phyloP scores from a whole-genome alignment of 2,797 vertebrate genomes.

The Sebastiscus albofasciatus region DNA sequence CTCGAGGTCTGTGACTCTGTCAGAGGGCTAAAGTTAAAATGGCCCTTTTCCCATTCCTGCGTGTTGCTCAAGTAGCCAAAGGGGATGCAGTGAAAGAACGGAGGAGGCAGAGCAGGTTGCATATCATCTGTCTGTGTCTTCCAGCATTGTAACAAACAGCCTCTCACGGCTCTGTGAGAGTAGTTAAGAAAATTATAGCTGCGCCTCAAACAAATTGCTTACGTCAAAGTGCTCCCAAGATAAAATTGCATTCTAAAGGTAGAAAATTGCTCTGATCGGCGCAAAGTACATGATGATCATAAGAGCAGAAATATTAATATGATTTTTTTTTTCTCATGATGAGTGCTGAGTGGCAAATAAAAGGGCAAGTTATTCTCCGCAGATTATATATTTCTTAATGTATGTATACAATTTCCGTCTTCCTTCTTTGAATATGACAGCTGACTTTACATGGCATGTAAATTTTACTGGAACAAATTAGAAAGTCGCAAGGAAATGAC shows the following conservation, averaged over 20 bases:
- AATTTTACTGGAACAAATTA: not conserved
- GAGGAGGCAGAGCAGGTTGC: slow-evolving; percentile 65
- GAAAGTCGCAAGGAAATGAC: not conserved
- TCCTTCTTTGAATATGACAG: not conserved
- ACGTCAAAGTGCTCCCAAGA: slow-evolving; percentile 58
- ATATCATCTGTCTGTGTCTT: slow-evolving; percentile 74
- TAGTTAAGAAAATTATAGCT: slow-evolving; percentile 73
- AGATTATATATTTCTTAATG: not conserved
- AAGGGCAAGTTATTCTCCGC: not conserved
- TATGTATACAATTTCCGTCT: not conserved
- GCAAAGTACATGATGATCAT: slow-evolving; percentile 10
- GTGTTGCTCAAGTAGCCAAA: slow-evolving; percentile 62
- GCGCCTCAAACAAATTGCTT: slow-evolving; percentile 68
- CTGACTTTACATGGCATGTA: not conserved
- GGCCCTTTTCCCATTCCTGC: slow-evolving; percentile 40
- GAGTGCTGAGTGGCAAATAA: slow-evolving; percentile 9
- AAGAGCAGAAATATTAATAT: not conserved
- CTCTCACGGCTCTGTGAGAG: slow-evolving; percentile 65
- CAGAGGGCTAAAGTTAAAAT: slow-evolving; percentile 63
- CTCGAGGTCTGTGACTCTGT: slow-evolving; percentile 48
- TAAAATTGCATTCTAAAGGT: slow-evolving; percentile 54
- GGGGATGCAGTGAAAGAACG: slow-evolving; percentile 59
- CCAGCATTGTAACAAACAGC: slow-evolving; percentile 64
- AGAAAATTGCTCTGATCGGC: slow-evolving; percentile 45
- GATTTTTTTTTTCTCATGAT: not conserved